Evolutionary conservation across 2,113 vertebrate species (phyloP), one percentile per base, ranked within the genome.

Genomic region (Phainopepla nitens): DNA sequence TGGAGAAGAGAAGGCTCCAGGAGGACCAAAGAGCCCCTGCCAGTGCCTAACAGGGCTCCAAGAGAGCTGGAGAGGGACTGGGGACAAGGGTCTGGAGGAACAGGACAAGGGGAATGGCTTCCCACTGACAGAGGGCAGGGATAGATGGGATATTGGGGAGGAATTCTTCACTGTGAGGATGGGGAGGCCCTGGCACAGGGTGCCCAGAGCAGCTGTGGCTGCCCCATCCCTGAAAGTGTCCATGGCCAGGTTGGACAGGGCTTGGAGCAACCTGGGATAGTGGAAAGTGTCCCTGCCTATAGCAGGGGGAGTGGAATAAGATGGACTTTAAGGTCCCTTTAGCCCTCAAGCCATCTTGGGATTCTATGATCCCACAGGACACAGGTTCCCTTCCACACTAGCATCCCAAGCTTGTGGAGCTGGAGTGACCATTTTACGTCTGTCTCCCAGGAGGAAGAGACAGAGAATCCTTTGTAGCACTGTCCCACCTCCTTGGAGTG

Each of bases 201-300:
- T 76, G 17, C 13, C 0, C n/a, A 61, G 29, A 47, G 0, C 0
- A 54, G 7, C 39, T 61, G 62, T 23, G 47, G 41, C n/a, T 76
- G 47, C 25, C 35, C 29, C 54, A 41, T 41, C 25, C 41, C 61
- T 42, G n/a, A 11, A 0, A 82, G 25, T 27, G 21, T 2, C 8
- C 29, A 27, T 35, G 21, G 4, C 17, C 17, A 61, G 12, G 25
- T 0, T 61, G 35, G 62, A 69, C 0, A 0, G 17, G 47, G 25
- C 25, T 54, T 69, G 25, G 25, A 90, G 21, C 29, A 76, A 0
- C 4, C 21, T 47, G 16, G 8, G 7, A 1, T 1, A 54, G 41
- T 16, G 29, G 21, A 54, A 49, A 21, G 25, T 15, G 10, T 49
- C 54, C 21, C 41, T 69, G 41, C 17, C 29, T n/a, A 47, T 7